These are phyloP conservation scores for Verasper variegatus DNA, from an alignment of 2,113 vertebrate genomes.

Conservation along the genomic window DNA sequence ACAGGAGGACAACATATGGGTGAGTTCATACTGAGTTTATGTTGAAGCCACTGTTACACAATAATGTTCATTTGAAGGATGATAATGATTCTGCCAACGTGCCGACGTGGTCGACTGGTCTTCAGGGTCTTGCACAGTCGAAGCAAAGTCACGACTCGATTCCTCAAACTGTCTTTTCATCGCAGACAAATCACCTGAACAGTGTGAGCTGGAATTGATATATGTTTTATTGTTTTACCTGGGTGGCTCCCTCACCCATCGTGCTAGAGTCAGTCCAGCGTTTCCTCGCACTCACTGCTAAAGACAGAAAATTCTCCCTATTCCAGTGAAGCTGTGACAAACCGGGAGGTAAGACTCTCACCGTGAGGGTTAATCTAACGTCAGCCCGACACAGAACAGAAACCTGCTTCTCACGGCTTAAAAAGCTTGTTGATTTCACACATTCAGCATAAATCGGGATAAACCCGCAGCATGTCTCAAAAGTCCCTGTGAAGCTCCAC, in stretches of 20 bases:
- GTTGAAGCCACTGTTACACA: too few species aligned
- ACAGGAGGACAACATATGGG: constrained; percentile 90
- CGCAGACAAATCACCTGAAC: too few species aligned
- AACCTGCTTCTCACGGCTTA: constrained; percentile 32
- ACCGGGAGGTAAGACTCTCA: constrained; percentile 27
- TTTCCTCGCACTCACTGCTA: too few species aligned
- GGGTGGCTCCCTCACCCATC: too few species aligned
- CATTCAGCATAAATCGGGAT: constrained; percentile 52
- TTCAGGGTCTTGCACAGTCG: too few species aligned
- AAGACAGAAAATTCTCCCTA: neutral
- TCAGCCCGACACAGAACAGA: constrained; percentile 34
- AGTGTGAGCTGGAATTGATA: too few species aligned
- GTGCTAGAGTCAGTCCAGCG: neutral
- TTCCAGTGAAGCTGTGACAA: neutral
- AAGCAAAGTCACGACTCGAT: too few species aligned
- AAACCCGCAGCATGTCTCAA: constrained; percentile 51
- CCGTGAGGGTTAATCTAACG: constrained; percentile 39
- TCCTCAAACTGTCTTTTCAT: too few species aligned
- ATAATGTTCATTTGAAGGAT: too few species aligned
- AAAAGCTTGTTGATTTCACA: constrained; percentile 66
- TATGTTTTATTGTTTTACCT: too few species aligned
- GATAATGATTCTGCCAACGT: too few species aligned
- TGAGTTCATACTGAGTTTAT: constrained; percentile 53
- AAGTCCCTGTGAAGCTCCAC: constrained; percentile 46
- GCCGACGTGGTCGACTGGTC: too few species aligned